Evolutionary conservation across 1,140 invertebrate species (phyloP), one percentile per base, ranked within the genome.

Genomic region (Panulirus ornatus): DNA sequence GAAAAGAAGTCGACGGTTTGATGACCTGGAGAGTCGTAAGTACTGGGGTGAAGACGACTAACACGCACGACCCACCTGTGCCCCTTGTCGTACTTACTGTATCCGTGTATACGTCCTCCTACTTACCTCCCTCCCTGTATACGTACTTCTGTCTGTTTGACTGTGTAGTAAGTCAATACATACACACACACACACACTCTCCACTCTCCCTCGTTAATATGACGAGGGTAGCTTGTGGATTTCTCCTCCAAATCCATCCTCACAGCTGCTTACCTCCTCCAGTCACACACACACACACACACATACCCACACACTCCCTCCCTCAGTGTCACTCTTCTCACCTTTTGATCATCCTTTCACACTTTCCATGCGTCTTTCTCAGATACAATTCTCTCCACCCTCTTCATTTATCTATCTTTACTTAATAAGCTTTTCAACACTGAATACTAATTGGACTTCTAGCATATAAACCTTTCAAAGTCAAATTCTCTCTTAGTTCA

Each of bases 11-110:
- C 66, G 87, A 27, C 78, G 87, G 3, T 89, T 89, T 71, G 84
- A 75, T 38, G 87, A 89, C 34, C 87, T 89, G 11, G 73, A 75
- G 44, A 84, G 87, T 34, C 87, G 87, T 89, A 73, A 89, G 87
- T 89, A 47, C 51, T 30, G n/a, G 36, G 27, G 47, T 79, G 44
- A 47, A 6, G 44, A 5, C 14, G 44, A 47, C 44, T 47, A 47
- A 47, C 44, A 6, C 5, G 5, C 5, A 14, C 5, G 5, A 5
- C 44, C 44, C 44, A 6, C 44, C 44, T 47, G 5, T 47, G 78
- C 51, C 78, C 3, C 2, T 30, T 40, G 2, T n/a, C 40, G 19
- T 40, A 42, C 36, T 36, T 14, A 14, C 16, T 76, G 73, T 76
- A 30, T 76, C 3, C 30, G 73, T 76, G 9, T 76, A 30, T 76